These are phyloP conservation scores for Agrochola lychnidis DNA, from an alignment of 2,888 invertebrate species.

Conservation along the genomic window DNA sequence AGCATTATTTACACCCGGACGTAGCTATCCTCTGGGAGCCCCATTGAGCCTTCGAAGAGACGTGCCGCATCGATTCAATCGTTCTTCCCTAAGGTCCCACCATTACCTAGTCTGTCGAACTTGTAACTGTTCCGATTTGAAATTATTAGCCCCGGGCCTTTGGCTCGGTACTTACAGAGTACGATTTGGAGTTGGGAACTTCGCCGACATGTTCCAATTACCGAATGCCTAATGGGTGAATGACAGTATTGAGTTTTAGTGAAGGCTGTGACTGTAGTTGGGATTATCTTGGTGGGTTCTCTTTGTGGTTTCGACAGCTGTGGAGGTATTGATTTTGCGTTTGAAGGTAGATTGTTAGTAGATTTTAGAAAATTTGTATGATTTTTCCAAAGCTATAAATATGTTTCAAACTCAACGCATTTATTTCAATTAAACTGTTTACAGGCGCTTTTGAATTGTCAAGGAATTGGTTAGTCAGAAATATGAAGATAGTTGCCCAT, in stretches of 20 bases:
- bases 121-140: conserved; percentile 75
- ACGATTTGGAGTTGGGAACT: conserved; percentile 53
- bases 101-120: conserved; percentile 74
- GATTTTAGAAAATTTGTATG: background rate
- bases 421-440: no score
- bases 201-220: conserved; percentile 67
- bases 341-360: background rate
- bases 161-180: conserved; percentile 41
- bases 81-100: conserved; percentile 64
- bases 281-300: conserved; percentile 14
- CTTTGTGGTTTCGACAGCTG: conserved; percentile 36
- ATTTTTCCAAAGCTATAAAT: background rate
- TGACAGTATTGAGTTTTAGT: conserved; percentile 52
- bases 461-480: no score
- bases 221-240: conserved; percentile 54
- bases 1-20: conserved; percentile 62
- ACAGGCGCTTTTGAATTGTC: no score
- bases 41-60: conserved; percentile 46
- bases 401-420: no score
- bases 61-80: conserved; percentile 71
- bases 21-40: conserved; percentile 40
- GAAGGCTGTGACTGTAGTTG: conserved; percentile 25
- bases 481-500: no score
- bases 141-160: conserved; percentile 73
- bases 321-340: background rate